These are phyloP conservation scores for Psylliodes chrysocephalus DNA, from an alignment of 2,888 invertebrate genomes.

Conservation along the genomic window DNA sequence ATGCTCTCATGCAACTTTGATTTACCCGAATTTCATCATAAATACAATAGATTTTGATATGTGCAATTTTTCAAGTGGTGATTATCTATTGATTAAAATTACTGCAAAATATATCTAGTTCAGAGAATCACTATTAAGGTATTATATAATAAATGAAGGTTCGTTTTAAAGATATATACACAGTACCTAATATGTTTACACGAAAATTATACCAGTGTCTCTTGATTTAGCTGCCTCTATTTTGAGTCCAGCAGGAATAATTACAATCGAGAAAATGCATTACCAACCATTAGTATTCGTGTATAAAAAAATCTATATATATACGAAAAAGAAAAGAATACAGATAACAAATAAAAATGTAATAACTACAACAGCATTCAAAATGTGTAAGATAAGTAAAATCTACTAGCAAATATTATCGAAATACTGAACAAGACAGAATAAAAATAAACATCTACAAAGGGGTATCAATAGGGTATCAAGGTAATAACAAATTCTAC, in stretches of 20 bases:
- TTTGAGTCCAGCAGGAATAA: background rate
- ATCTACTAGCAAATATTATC: slow-evolving; percentile 35
- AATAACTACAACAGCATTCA: slow-evolving; percentile 36
- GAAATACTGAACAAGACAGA: slow-evolving; percentile 34
- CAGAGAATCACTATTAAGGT: too few species aligned
- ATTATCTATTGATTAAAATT: too few species aligned
- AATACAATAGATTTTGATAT: too few species aligned
- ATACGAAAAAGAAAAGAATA: slow-evolving; percentile 3
- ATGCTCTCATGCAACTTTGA: too few species aligned
- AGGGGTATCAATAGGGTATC: slow-evolving; percentile 25
- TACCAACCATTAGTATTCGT: background rate
- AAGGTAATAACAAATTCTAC: slow-evolving; percentile 34
- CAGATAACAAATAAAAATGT: too few species aligned
- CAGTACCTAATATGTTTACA: background rate
- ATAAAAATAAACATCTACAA: slow-evolving; percentile 40
- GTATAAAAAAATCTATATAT: slow-evolving; percentile 18
- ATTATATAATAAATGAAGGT: too few species aligned
- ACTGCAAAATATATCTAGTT: too few species aligned
- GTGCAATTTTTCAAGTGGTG: too few species aligned
- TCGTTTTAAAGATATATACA: background rate
- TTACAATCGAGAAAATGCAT: background rate
- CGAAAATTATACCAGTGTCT: too few species aligned
- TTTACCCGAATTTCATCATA: too few species aligned
- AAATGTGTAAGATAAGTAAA: slow-evolving; percentile 23
- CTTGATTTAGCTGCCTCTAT: too few species aligned